phyloP scores from a whole-genome alignment of 2,113 vertebrate species.

The Neoarius graeffei region DNA sequence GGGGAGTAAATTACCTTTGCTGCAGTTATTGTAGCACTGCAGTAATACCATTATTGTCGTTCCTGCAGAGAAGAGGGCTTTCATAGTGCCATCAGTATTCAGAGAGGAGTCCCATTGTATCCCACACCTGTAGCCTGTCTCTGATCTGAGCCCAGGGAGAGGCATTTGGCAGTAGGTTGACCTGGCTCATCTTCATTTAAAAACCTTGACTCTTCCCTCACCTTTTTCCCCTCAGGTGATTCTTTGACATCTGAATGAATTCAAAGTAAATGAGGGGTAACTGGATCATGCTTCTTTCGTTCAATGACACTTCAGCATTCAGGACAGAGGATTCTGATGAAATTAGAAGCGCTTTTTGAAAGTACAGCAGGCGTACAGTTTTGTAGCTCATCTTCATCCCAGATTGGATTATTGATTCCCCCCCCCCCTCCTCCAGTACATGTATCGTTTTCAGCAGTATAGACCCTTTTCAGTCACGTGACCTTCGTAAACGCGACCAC shows the following conservation, averaged over 20 bases:
- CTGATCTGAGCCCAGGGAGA: not conserved
- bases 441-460: not conserved
- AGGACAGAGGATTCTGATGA: not conserved
- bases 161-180: not conserved
- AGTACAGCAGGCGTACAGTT: not conserved
- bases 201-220: not conserved
- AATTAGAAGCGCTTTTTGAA: not conserved
- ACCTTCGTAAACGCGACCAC: too few relatives aligned
- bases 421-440: not conserved
- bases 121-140: constrained; percentile 15
- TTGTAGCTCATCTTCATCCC: not conserved
- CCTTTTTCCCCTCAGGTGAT: not conserved
- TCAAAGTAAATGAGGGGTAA: not conserved
- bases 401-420: not conserved
- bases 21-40: not conserved
- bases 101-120: not conserved
- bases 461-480: too few relatives aligned
- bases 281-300: not conserved
- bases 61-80: constrained; percentile 7
- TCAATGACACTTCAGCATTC: not conserved
- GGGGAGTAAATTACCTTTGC: not conserved
- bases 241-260: not conserved
- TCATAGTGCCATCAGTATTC: constrained; percentile 7
- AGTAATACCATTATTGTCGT: constrained; percentile 18
- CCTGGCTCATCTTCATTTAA: constrained; percentile 12